Percentiles rank a stretch among this genome's conserved stretches.
These are phyloP conservation scores for Limnothrissa miodon DNA, from an alignment of 2,113 vertebrate species.

Conservation along the genomic window DNA sequence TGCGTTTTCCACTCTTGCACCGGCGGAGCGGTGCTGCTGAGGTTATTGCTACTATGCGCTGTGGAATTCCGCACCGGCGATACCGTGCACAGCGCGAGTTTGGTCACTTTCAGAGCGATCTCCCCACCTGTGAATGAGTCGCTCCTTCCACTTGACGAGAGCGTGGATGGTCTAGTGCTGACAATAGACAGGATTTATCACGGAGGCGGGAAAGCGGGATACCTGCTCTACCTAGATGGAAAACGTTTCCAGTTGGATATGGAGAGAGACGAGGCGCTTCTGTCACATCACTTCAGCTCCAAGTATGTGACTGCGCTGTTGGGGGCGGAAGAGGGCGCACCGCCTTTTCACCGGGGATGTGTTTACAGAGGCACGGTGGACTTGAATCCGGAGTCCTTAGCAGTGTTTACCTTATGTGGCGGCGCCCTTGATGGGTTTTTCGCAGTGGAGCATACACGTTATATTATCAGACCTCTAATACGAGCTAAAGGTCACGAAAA, in stretches of 20 bases:
- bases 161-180: slow-evolving; percentile 76
- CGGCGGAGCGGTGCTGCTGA: slow-evolving; percentile 54
- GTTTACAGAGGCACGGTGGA: slow-evolving; percentile 88
- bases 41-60: slow-evolving; percentile 61
- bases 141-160: slow-evolving; percentile 63
- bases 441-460: slow-evolving; percentile 80
- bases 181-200: slow-evolving; percentile 85
- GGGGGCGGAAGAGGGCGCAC: slow-evolving; percentile 53
- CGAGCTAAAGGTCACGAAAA: slow-evolving; percentile 61
- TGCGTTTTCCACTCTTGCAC: slow-evolving; percentile 51
- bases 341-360: slow-evolving; percentile 67
- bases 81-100: slow-evolving; percentile 31
- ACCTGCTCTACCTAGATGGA: slow-evolving; percentile 82
- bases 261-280: slow-evolving; percentile 78
- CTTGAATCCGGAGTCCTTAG: slow-evolving; percentile 83
- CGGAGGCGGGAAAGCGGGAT: slow-evolving; percentile 86
- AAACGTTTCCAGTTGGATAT: slow-evolving; percentile 86
- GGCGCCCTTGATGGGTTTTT: slow-evolving; percentile 89
- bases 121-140: slow-evolving; percentile 67
- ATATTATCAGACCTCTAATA: slow-evolving; percentile 77
- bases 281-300: slow-evolving; percentile 64
- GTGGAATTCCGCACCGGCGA: slow-evolving; percentile 49
- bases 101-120: slow-evolving; percentile 55
- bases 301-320: slow-evolving; percentile 57
- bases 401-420: slow-evolving; percentile 84